Evolutionary conservation across 2,888 invertebrate genomes (phyloP), one percentile per base, ranked within the genome.

Genomic region (Trichopria drosophilae): DNA sequence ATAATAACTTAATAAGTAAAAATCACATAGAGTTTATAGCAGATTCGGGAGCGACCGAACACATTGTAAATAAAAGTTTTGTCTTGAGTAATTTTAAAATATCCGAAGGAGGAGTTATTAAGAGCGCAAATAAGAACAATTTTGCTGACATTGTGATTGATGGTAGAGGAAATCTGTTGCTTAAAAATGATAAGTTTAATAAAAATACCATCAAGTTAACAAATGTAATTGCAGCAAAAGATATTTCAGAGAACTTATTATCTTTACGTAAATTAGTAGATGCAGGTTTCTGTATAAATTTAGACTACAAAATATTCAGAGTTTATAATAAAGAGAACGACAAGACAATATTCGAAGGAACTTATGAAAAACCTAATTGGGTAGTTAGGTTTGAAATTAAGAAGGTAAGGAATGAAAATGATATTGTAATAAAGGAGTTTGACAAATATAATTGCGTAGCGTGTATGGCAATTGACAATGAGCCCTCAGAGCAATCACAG

Each of bases 91-190:
- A n/a, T n/a, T n/a, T n/a, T n/a, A n/a, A n/a, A n/a, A n/a, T n/a
- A n/a, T n/a, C n/a, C n/a, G n/a, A n/a, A n/a, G n/a, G n/a, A n/a
- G n/a, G n/a, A n/a, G n/a, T n/a, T n/a, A n/a, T n/a, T n/a, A n/a
- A n/a, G n/a, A n/a, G n/a, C 37, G 58, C 57, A 9, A 60, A 57
- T 28, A 59, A 56, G 34, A 60, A 60, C 29, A 23, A 53, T 9
- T 52, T 51, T 31, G 57, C 60, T 19, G 55, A 58, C 28, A 55
- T 61, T 22, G 42, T 46, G n/a, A 57, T 61, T 46, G 61, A 62
- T 50, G 60, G 59, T 23, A 59, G 36, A 58, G 60, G 59, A 9
- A 48, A 61, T 51, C 48, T 61, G 10, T 34, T 55, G 12, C 29
- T 62, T 10, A 36, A 53, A 34, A 46, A 34, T 10, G 41, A 58